Evolutionary conservation across 2,888 invertebrate species (phyloP).

Genomic region (Thereva unica): DNA sequence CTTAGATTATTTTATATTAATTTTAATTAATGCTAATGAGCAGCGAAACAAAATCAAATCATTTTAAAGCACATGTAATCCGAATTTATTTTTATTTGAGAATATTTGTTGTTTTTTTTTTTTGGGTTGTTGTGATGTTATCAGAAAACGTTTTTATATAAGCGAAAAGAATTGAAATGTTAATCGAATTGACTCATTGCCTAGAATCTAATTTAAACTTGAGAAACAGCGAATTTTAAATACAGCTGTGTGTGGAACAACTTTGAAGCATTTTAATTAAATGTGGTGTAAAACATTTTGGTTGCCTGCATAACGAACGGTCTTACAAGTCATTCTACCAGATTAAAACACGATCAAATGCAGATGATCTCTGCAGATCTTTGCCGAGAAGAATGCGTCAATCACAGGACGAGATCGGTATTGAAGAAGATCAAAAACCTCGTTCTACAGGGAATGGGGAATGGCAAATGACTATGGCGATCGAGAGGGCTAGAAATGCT

Average conservation of each 20-base stretch:
- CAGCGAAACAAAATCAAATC: too few species aligned
- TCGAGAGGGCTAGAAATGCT: too few species aligned
- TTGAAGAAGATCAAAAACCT: background rate
- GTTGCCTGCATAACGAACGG: conserved; percentile 32
- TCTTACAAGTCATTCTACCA: conserved; percentile 38
- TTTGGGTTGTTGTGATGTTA: too few species aligned
- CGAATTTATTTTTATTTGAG: too few species aligned
- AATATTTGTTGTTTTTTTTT: too few species aligned
- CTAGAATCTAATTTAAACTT: background rate
- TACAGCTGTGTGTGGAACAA: conserved; percentile 16
- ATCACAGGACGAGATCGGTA: background rate
- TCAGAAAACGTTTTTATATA: too few species aligned
- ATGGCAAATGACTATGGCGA: too few species aligned
- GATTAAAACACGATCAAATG: conserved; percentile 37
- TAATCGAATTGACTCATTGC: background rate
- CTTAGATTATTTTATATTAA: too few species aligned
- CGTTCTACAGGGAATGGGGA: too few species aligned
- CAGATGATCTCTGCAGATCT: background rate
- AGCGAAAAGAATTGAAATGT: too few species aligned
- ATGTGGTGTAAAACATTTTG: conserved; percentile 27
- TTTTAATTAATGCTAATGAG: too few species aligned
- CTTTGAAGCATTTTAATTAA: conserved; percentile 33
- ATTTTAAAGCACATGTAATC: too few species aligned
- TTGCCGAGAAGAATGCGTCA: background rate
- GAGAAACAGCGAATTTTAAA: background rate